Percentiles rank a stretch among this genome's conserved stretches.
phyloP scores from a whole-genome alignment of 2,888 invertebrate species.

The Sarcophaga variegata region DNA sequence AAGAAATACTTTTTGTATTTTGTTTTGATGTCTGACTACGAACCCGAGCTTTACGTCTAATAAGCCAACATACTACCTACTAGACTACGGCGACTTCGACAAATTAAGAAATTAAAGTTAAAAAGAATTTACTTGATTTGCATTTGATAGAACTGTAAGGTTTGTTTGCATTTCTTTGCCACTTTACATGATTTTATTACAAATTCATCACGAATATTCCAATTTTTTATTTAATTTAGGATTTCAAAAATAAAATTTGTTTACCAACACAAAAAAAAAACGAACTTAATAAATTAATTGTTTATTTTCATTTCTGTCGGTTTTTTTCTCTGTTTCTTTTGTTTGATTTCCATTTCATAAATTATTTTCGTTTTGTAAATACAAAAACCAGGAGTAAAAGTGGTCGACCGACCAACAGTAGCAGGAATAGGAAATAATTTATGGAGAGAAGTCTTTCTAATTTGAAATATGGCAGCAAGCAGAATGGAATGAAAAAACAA shows the following conservation, averaged over 20 bases:
- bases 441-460: neutral
- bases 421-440: neutral
- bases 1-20: too few species aligned
- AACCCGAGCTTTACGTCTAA: too few species aligned
- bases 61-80: too few species aligned
- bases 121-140: too few species aligned
- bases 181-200: neutral
- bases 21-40: too few species aligned
- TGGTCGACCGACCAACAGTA: neutral
- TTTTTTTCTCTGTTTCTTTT: constrained; percentile 37
- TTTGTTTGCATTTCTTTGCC: neutral
- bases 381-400: neutral
- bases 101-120: too few species aligned
- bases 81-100: too few species aligned
- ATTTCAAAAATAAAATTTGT: neutral
- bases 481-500: neutral
- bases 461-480: neutral
- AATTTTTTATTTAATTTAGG: neutral
- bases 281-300: neutral
- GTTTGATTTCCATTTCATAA: constrained; percentile 53
- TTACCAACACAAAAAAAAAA: constrained; percentile 13
- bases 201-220: neutral
- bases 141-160: too few species aligned
- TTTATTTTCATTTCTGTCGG: neutral
- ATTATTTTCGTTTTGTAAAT: constrained; percentile 47